Base-by-base conservation (phyloP, 92 coral and sea anemone species). In the Pocillopora grandis region DNA sequence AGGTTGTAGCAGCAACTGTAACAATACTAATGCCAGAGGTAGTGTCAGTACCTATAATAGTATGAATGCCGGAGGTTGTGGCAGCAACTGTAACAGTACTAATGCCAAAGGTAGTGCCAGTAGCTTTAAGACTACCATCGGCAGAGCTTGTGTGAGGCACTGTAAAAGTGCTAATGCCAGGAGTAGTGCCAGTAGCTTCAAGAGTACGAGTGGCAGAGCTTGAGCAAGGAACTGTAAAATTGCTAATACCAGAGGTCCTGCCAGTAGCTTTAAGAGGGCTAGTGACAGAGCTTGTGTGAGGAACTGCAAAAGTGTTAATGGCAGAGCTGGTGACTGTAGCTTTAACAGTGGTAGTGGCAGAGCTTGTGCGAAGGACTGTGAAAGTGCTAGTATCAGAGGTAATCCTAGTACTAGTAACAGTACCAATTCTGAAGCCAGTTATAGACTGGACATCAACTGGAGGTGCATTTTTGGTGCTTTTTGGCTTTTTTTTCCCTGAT, bases 21-120 rank as follows among this genome's bases (percentile, higher is more conserved):
- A 58, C 61, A 58, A 13, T 58, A 58, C 61, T 58, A 58, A 58
- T 58, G 61, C 61, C 61, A 13, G 61, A 58, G 61, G 27, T 27
- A 27, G 1, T 27, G 61, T 9, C 14, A 58, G 61, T 58, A 13
- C 61, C 61, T 58, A 0, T 58, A 1, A 66, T 21, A 66, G 33
- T 18, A 66, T 9, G 19, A 66, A 21, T 66, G 20, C 71, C 71
- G 9, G 33, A 66, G 33, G 19, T 66, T 18, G 71, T 66, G 71
- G 19, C 71, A 66, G 71, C 20, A 66, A 18, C 71, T 66, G 71
- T 66, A 66, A 66, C 33, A 23, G 23, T 66, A 66, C 71, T 58
- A 58, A 58, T 58, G 61, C 61, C 61, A 13, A 13, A 58, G 35
- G 35, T 18, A 70, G 75, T 70, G 75, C 8, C 11, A 70, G 75